phyloP scores from a whole-genome alignment of 2,113 vertebrate genomes.

The Mus pahari region DNA sequence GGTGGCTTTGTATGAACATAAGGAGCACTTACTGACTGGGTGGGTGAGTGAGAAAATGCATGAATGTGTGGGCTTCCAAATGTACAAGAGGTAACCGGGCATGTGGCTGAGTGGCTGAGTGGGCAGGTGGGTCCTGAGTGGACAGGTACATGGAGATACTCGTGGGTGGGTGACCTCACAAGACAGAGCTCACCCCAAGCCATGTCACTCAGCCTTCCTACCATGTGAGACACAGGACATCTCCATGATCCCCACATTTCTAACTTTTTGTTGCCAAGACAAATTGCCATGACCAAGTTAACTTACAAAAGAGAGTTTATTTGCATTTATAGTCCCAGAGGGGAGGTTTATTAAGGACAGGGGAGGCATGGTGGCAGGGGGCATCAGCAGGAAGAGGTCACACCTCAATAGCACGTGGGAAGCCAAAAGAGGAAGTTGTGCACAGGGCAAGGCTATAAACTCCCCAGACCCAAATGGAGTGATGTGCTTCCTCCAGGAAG shows the following conservation, averaged over 20 bases:
- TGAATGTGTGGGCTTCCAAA: neutral
- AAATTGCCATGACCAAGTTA: neutral
- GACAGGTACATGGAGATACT: neutral
- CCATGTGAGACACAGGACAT: neutral
- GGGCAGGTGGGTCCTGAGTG: no score
- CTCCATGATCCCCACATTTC: neutral
- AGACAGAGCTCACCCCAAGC: neutral
- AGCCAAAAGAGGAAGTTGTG: no score
- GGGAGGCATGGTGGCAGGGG: neutral
- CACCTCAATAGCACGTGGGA: neutral
- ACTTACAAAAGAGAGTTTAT: neutral
- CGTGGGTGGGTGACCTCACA: neutral
- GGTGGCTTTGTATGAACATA: neutral
- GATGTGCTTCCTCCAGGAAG: no score
- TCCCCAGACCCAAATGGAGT: neutral
- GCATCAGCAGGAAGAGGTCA: neutral
- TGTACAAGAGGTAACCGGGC: no score
- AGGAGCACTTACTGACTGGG: neutral
- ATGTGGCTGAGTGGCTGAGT: neutral
- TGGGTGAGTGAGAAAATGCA: no score
- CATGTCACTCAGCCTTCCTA: neutral
- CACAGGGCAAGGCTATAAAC: neutral
- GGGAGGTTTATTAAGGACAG: no score
- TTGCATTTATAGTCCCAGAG: neutral
- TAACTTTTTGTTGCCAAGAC: neutral